A percentile compares a stretch with the other conserved stretches of the same genome.
These are phyloP conservation scores for Lasioglossum leucozonium DNA, from an alignment of 2,888 invertebrate species.

Conservation along the genomic window DNA sequence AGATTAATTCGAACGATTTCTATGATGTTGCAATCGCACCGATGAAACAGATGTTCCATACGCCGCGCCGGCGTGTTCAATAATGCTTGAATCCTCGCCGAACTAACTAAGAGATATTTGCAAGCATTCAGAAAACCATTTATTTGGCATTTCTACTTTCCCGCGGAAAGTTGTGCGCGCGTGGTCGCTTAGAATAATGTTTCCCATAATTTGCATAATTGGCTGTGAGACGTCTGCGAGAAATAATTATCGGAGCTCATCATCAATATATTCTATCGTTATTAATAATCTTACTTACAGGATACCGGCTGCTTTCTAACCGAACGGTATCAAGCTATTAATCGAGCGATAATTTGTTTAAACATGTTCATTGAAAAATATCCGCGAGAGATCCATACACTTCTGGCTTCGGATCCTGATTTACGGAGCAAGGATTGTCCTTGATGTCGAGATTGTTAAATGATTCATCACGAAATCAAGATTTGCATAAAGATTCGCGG, in stretches of 20 bases:
- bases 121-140: neutral
- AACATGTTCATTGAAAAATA: neutral
- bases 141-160: neutral
- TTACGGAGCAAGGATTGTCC: neutral
- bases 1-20: neutral
- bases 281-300: no score
- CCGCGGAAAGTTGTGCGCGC: neutral
- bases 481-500: neutral
- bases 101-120: neutral
- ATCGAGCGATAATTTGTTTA: neutral
- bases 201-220: neutral
- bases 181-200: neutral
- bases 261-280: no score
- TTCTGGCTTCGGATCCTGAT: neutral
- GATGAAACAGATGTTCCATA: neutral
- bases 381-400: neutral
- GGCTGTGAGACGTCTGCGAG: neutral
- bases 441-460: neutral
- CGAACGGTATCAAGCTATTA: neutral
- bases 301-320: no score
- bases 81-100: neutral
- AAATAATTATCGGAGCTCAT: neutral
- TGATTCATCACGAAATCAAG: neutral
- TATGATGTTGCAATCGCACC: neutral
- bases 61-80: neutral